Conservation (phyloP, 1,140 invertebrate species). For the Hylaeus volcanicus region DNA sequence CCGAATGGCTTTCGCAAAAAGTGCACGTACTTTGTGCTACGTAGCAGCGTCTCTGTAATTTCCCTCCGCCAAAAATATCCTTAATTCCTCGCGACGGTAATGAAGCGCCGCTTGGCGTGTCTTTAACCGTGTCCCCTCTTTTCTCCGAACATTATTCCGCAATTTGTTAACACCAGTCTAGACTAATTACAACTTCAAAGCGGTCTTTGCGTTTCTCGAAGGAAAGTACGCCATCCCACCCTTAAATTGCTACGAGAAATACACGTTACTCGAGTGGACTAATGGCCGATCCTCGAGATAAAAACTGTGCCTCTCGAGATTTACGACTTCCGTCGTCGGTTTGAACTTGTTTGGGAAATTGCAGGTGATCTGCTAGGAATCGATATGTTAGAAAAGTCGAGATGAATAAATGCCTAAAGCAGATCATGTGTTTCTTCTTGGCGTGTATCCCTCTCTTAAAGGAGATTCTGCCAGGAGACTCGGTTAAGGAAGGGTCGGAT, state of each 20-base stretch:
- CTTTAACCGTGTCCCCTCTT: neutral
- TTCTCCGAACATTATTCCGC: neutral
- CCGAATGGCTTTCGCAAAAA: slow-evolving; percentile 18
- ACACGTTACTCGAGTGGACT: neutral
- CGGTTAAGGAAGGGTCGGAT: no score
- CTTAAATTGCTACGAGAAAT: slow-evolving; percentile 7
- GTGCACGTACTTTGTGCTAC: slow-evolving; percentile 19
- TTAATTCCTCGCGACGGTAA: slow-evolving; percentile 10
- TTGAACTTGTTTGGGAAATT: neutral
- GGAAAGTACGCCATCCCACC: neutral
- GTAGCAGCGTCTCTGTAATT: slow-evolving; percentile 28
- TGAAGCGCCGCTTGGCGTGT: neutral
- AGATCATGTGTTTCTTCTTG: no score
- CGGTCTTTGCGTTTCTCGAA: neutral
- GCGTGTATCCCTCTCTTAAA: no score
- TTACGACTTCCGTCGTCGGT: slow-evolving; percentile 2
- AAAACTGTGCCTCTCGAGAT: neutral
- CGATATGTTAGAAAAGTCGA: neutral
- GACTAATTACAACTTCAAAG: neutral
- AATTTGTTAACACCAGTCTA: slow-evolving; percentile 17
- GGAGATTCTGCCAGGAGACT: no score
- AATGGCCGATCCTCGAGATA: slow-evolving; percentile 11
- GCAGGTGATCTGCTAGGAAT: neutral
- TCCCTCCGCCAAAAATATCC: slow-evolving; percentile 26
- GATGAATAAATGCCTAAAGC: no score